Conservation (phyloP, 2,797 vertebrate species). For the Enteromius afrohamiltoni region DNA sequence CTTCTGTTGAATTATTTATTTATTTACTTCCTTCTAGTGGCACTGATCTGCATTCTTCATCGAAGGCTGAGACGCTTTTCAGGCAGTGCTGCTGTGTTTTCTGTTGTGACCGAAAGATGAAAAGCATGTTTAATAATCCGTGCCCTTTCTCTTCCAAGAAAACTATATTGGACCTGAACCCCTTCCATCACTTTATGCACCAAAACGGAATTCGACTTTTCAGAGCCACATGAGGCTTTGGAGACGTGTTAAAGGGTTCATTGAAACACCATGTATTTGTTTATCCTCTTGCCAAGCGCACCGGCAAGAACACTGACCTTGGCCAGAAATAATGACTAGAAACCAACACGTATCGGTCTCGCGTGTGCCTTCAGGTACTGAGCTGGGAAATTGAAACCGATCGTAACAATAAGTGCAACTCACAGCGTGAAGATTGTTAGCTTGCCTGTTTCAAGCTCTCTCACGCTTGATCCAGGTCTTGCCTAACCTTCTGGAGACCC, state of each 20-base stretch:
- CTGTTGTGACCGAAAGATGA: conserved; percentile 4
- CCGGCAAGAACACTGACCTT: conserved; percentile 29
- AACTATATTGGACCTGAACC: conserved; percentile 14
- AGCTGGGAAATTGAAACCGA: conserved; percentile 21
- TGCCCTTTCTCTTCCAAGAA: background rate
- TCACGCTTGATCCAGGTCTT: conserved; percentile 5
- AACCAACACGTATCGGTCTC: conserved; percentile 1
- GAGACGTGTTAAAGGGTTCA: conserved; percentile 13
- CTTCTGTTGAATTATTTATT: conserved; percentile 24
- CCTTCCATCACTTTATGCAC: background rate
- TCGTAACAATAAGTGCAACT: background rate
- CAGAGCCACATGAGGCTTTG: conserved; percentile 29
- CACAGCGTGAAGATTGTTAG: conserved; percentile 16
- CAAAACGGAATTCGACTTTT: background rate
- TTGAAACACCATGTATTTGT: conserved; percentile 10
- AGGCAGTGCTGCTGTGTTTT: background rate
- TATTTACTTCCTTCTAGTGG: conserved; percentile 18
- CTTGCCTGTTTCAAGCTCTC: conserved; percentile 10
- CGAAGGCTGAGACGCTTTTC: background rate
- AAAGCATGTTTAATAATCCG: background rate
- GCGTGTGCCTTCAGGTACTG: background rate
- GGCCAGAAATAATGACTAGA: conserved; percentile 31
- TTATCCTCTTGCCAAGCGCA: conserved; percentile 4
- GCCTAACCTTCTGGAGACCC: conserved; percentile 13
- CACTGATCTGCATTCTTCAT: conserved; percentile 31